Conservation (phyloP, 2,888 invertebrate species). For the Ophion obscuratus region DNA sequence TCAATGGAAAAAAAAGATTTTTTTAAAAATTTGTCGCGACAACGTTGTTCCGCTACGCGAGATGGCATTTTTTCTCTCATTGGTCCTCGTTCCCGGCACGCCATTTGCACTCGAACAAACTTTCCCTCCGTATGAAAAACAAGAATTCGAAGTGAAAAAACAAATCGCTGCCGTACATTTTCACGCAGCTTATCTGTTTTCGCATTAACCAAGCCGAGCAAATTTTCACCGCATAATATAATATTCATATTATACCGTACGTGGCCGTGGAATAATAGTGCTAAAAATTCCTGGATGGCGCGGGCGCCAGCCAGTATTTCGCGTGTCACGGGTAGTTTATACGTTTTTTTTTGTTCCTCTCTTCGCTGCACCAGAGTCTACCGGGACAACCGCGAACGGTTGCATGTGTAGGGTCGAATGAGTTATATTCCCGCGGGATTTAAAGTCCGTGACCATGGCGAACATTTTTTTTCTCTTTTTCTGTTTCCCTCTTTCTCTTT, state of each 20-base stretch:
- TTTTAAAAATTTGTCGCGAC: background rate
- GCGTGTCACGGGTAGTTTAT: conserved; percentile 42
- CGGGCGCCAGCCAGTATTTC: conserved; percentile 48
- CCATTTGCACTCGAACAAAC: background rate
- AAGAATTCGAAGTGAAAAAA: background rate
- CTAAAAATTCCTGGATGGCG: conserved; percentile 40
- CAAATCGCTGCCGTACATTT: conserved; percentile 3
- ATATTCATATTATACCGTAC: conserved; percentile 5
- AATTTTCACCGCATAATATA: conserved; percentile 19
- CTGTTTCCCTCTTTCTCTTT: background rate
- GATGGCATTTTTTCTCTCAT: background rate
- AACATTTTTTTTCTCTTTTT: conserved; percentile 15
- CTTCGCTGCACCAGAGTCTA: conserved; percentile 45
- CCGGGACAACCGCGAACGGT: conserved; percentile 59
- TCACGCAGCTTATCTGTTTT: conserved; percentile 7
- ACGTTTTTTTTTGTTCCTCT: conserved; percentile 44
- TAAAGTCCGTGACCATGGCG: conserved; percentile 58
- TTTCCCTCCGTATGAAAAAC: background rate
- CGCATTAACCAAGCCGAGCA: conserved; percentile 25
- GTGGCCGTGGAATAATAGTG: conserved; percentile 35
- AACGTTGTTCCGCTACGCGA: background rate
- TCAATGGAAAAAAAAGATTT: background rate
- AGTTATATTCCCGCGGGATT: conserved; percentile 68
- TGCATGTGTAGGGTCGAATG: conserved; percentile 62
- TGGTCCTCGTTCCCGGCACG: background rate